Evolutionary conservation across 2,113 vertebrate species (phyloP).

Genomic region (Argyrosomus japonicus): DNA sequence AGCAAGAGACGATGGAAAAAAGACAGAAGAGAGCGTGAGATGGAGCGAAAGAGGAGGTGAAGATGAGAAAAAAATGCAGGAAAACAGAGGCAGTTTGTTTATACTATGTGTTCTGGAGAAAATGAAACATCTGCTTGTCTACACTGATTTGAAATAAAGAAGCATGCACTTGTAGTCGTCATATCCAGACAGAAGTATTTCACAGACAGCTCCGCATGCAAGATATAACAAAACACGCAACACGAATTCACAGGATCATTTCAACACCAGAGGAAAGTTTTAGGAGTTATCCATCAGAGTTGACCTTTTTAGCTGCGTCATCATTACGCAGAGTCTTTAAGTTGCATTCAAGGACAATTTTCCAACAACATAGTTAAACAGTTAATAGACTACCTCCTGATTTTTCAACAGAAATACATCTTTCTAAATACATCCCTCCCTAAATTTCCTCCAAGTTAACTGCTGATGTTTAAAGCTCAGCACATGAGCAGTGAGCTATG

Average conservation of each 20-base stretch:
- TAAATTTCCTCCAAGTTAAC: background rate
- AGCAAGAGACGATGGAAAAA: background rate
- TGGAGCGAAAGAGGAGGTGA: background rate
- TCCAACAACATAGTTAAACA: background rate
- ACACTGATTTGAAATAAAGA: constrained; percentile 1
- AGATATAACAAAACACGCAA: background rate
- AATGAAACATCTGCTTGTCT: constrained; percentile 17
- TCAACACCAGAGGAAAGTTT: background rate
- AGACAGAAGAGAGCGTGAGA: background rate
- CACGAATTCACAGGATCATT: background rate
- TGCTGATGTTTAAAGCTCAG: background rate
- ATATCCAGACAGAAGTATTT: background rate
- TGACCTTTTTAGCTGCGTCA: background rate
- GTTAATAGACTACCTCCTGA: background rate
- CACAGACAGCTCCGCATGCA: background rate
- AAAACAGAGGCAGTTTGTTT: constrained; percentile 1
- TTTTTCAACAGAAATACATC: background rate
- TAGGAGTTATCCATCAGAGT: background rate
- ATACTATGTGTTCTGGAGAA: background rate
- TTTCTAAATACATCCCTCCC: background rate
- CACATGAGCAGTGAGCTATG: background rate
- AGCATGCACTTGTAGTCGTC: background rate
- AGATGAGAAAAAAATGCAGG: background rate
- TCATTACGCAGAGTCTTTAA: background rate
- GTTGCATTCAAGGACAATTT: background rate